A percentile compares a stretch with the other conserved stretches of the same genome.
phyloP scores from a whole-genome alignment of 1,140 invertebrate species.

The Hestina assimilis region DNA sequence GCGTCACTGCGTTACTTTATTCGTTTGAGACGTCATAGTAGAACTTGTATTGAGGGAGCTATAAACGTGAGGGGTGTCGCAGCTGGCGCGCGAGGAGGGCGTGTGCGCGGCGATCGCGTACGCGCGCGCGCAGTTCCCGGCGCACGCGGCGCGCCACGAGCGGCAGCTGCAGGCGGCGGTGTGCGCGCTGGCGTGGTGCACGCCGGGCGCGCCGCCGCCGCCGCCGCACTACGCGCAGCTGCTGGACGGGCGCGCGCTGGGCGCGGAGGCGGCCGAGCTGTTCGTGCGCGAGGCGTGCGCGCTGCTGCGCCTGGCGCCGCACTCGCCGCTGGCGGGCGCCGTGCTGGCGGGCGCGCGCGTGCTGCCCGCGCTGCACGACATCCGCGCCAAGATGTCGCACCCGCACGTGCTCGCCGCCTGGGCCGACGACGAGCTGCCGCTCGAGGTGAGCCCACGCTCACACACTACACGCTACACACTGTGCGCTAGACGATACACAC shows the following conservation, averaged over 20 bases:
- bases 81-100: slow-evolving; percentile 57
- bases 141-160: slow-evolving; percentile 65
- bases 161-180: slow-evolving; percentile 60
- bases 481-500: no score
- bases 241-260: slow-evolving; percentile 51
- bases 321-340: slow-evolving; percentile 83
- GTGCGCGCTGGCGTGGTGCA: slow-evolving; percentile 66
- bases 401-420: slow-evolving; percentile 96
- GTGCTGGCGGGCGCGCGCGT: slow-evolving; percentile 96
- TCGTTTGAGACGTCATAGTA: no score
- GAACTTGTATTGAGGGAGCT: no score
- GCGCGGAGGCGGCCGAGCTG: slow-evolving; percentile 88
- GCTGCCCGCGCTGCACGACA: slow-evolving; percentile 93
- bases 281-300: slow-evolving; percentile 96
- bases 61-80: no score
- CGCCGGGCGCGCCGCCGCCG: slow-evolving; percentile 40
- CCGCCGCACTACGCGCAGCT: slow-evolving; percentile 53
- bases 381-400: slow-evolving; percentile 97
- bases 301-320: slow-evolving; percentile 88
- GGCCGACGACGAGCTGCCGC: slow-evolving; percentile 97
- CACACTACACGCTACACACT: no score
- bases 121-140: slow-evolving; percentile 89
- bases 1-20: no score
- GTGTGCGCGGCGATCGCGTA: slow-evolving; percentile 86
- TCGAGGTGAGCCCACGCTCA: slow-evolving; percentile 64